Evolutionary conservation across 2,888 invertebrate genomes (phyloP), one percentile per base, ranked within the genome.

Genomic region (Blastobasis adustella): DNA sequence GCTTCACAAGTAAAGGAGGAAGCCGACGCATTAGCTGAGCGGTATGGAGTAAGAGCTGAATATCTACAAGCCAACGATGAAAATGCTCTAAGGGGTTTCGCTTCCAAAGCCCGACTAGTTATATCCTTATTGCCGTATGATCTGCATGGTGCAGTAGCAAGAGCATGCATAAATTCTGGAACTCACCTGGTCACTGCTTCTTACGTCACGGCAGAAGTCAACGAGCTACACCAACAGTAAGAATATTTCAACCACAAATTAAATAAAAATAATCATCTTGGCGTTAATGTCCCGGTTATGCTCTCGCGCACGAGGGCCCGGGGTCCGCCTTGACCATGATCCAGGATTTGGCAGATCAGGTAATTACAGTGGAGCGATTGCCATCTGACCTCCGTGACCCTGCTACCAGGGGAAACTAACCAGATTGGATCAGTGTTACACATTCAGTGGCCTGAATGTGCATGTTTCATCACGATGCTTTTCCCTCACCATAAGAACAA

Each of bases 111-210:
- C 0, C 93, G 96, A 61, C 91, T 95, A 0, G 95, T 95, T 0
- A 90, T 96, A 5, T 98, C 99, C 0, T 90, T 99, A 45, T 84
- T 99, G 47, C 99, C 99, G 0, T 98, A 97, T 71, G 90, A 92
- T 10, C 89, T 98, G 40, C 99, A 99, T 75, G 95, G 96, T 0
- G 87, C 93, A 5, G 93, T 95, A 4, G 99, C 98, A 0, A 91
- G 92, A 65, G 92, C 93, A 10, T 99, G 99, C 73, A 94, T 99
- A 49, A 90, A 91, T n/a, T 91, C 94, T 55, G 92, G 93, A 56
- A 94, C 94, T 0, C 96, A 99, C 76, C 92, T 99, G 93, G 98
- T 99, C 10, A 99, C 99, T 0, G 98, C 98, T 0, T 98, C 98
- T 55, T 99, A 99, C 69, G 92, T 96, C 52, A 94, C 95, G 8